Conservation (phyloP, 2,797 vertebrate genomes). For the Coregonus suidteri region DNA sequence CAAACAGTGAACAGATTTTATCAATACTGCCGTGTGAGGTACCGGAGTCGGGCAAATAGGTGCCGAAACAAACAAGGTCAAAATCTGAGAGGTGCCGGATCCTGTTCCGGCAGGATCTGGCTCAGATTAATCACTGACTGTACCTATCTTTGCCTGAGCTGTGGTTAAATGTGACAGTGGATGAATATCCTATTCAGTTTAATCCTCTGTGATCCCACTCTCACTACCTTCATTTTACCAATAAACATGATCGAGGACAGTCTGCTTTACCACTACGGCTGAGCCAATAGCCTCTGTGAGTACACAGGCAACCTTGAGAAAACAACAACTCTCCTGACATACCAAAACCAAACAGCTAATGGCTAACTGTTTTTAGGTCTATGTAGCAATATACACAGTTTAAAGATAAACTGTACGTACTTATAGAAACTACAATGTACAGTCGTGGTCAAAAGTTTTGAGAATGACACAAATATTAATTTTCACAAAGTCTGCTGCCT, state of each 20-base stretch:
- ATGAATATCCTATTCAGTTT: constrained; percentile 3
- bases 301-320: not conserved
- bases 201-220: constrained; percentile 12
- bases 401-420: too few species aligned
- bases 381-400: not conserved
- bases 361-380: not conserved
- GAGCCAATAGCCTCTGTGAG: constrained; percentile 21
- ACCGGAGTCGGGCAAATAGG: too few species aligned
- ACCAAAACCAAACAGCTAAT: constrained; percentile 20
- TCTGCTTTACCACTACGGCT: constrained; percentile 21
- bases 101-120: too few species aligned
- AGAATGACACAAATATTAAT: too few species aligned
- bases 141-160: constrained; percentile 24
- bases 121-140: too few species aligned
- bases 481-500: too few species aligned
- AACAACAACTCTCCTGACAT: not conserved
- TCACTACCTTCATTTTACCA: constrained; percentile 14
- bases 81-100: too few species aligned
- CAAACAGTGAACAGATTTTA: too few species aligned
- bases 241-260: constrained; percentile 33
- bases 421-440: too few species aligned
- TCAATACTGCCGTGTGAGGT: too few species aligned
- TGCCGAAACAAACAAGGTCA: too few species aligned
- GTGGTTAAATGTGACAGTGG: constrained; percentile 6
- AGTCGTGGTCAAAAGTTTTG: too few species aligned